Evolutionary conservation across 2,113 vertebrate species (phyloP).

Genomic region (Bos indicus): DNA sequence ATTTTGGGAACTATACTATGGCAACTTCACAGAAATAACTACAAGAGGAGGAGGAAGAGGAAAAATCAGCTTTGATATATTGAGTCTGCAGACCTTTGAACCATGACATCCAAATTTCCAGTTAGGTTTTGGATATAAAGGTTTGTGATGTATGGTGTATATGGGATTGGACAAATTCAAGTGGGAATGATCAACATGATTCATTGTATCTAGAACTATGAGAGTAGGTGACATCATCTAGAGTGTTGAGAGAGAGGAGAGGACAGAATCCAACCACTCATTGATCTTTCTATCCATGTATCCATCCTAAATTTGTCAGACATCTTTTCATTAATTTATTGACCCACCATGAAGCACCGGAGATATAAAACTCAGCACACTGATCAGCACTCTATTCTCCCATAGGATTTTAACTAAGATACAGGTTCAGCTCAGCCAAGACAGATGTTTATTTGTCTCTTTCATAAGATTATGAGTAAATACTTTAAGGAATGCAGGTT

Average conservation of each 20-base stretch:
- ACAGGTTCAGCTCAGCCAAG: background rate
- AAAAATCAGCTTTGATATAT: background rate
- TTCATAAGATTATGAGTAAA: background rate
- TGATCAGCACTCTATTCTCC: background rate
- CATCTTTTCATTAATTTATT: background rate
- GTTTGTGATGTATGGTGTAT: background rate
- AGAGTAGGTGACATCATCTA: background rate
- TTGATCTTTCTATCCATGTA: background rate
- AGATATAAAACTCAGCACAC: background rate
- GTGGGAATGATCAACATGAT: background rate
- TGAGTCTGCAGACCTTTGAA: background rate
- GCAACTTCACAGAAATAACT: background rate
- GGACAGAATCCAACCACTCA: background rate
- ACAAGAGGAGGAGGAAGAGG: background rate
- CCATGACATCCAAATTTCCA: background rate
- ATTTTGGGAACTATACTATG: background rate
- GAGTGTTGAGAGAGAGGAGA: background rate
- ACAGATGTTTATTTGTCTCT: background rate
- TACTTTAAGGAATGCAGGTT: background rate
- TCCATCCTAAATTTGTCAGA: background rate
- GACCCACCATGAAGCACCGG: background rate
- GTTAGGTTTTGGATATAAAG: background rate
- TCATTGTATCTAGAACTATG: background rate
- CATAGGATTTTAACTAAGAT: background rate
- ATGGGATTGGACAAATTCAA: background rate